Conservation (phyloP, 2,113 vertebrate genomes). For the Pomatostomus ruficeps region DNA sequence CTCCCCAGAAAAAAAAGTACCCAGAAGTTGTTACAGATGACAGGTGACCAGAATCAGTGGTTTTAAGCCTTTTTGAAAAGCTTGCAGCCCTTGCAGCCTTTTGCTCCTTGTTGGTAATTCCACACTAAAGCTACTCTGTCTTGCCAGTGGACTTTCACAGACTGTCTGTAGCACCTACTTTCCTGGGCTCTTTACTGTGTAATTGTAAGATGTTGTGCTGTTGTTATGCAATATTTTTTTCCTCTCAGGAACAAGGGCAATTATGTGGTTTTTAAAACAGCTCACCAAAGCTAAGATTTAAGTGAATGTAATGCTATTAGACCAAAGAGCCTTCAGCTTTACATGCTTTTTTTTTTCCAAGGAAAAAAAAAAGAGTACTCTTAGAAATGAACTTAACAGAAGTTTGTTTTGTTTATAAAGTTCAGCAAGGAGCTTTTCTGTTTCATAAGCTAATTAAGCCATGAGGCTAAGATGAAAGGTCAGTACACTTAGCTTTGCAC, state of each 20-base stretch:
- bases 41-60: not conserved
- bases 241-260: constrained; percentile 10
- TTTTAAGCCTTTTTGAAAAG: not conserved
- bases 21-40: not conserved
- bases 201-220: not conserved
- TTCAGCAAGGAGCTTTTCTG: constrained; percentile 58
- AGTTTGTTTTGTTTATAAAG: constrained; percentile 59
- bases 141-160: not conserved
- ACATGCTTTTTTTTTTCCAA: not conserved
- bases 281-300: constrained; percentile 43
- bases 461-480: constrained; percentile 45
- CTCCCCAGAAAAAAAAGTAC: not conserved
- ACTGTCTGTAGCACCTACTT: not conserved
- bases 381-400: constrained; percentile 24
- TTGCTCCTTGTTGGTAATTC: not conserved
- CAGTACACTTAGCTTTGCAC: not conserved
- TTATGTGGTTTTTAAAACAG: constrained; percentile 46
- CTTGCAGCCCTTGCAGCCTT: not conserved
- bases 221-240: constrained; percentile 8
- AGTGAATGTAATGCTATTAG: constrained; percentile 57
- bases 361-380: not conserved
- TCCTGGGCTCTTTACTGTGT: not conserved
- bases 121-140: not conserved
- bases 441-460: constrained; percentile 61
- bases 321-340: constrained; percentile 13